phyloP scores from a whole-genome alignment of 2,888 invertebrate species.

The Autographa pulchrina region DNA sequence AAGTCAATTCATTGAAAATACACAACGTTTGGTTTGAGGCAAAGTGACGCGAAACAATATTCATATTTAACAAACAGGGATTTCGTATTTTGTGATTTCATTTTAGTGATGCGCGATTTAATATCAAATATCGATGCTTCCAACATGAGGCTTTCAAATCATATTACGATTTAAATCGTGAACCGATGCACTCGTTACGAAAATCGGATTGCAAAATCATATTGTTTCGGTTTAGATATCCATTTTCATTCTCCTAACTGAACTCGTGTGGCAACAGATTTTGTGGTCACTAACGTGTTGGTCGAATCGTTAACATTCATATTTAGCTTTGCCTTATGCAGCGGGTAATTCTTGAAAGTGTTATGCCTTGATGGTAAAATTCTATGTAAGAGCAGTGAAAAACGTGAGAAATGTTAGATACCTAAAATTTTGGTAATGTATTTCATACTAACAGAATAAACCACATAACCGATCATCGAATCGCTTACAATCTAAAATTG shows the following conservation, averaged over 20 bases:
- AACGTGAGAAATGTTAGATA: no score
- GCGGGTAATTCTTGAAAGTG: no score
- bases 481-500: neutral
- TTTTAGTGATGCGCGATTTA: neutral
- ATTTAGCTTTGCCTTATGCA: no score
- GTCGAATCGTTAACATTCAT: no score
- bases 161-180: neutral
- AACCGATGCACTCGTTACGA: neutral
- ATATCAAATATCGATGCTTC: neutral
- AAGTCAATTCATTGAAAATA: neutral
- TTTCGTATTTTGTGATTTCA: neutral
- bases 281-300: no score
- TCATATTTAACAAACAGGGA: neutral
- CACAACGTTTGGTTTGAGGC: neutral
- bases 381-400: no score
- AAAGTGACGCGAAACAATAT: neutral
- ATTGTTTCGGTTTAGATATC: constrained; percentile 5
- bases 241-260: neutral
- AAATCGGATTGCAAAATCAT: neutral
- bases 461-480: neutral
- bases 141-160: neutral
- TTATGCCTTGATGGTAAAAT: no score
- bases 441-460: neutral
- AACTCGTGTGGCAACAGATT: no score
- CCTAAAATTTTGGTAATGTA: no score